Conservation (phyloP, 2,888 invertebrate species). For the Drosophila merina region DNA sequence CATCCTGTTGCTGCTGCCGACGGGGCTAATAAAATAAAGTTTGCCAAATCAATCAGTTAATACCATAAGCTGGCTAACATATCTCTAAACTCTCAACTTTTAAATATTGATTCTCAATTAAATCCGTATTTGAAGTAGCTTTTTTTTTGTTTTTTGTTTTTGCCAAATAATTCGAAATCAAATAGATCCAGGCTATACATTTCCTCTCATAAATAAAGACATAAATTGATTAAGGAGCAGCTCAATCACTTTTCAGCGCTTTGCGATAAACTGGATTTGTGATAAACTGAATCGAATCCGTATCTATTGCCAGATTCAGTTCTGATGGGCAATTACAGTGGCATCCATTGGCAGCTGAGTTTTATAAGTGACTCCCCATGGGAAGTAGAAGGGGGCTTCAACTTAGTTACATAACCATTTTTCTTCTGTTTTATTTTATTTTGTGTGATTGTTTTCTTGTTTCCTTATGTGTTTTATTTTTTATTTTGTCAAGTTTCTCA, state of each 20-base stretch:
- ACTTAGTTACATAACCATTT: slow-evolving; percentile 42
- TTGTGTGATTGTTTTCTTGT: slow-evolving; percentile 2
- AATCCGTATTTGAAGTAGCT: not conserved
- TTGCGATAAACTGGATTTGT: slow-evolving; percentile 31
- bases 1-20: slow-evolving; percentile 27
- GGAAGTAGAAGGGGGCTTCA: slow-evolving; percentile 1
- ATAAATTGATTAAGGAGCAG: slow-evolving; percentile 39
- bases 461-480: slow-evolving; percentile 7
- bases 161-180: slow-evolving; percentile 27
- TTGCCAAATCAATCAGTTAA: slow-evolving; percentile 15
- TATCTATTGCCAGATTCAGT: slow-evolving; percentile 6
- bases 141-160: not conserved
- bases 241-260: slow-evolving; percentile 41
- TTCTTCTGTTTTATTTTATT: slow-evolving; percentile 32
- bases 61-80: not conserved
- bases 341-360: slow-evolving; percentile 9
- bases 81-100: not conserved
- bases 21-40: slow-evolving; percentile 3
- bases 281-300: slow-evolving; percentile 22
- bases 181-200: slow-evolving; percentile 3
- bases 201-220: slow-evolving; percentile 20
- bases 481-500: slow-evolving; percentile 60
- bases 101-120: slow-evolving; percentile 2
- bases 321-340: slow-evolving; percentile 35
- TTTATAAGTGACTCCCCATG: not conserved